Conservation (phyloP, 2,888 invertebrate genomes). For the Melipona bicolor region DNA sequence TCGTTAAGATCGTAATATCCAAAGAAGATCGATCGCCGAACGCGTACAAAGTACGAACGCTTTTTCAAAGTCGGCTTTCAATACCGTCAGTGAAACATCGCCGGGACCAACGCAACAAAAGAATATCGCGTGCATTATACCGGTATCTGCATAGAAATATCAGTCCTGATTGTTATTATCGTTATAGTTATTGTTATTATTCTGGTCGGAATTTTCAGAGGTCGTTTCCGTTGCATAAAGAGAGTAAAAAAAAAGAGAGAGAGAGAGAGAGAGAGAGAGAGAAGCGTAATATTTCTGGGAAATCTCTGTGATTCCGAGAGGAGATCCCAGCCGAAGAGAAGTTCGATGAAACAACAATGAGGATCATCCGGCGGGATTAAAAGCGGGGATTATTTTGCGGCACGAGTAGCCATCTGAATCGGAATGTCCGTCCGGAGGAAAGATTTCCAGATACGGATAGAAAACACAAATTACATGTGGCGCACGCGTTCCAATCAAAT, state of each 20-base stretch:
- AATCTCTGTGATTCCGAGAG: conserved; percentile 61
- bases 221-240: conserved; percentile 29
- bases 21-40: no score
- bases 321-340: conserved; percentile 56
- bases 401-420: conserved; percentile 58
- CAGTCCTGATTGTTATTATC: conserved; percentile 14
- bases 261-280: no score
- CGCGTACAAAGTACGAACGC: no score
- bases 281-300: conserved; percentile 66
- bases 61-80: background rate
- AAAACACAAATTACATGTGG: conserved; percentile 50
- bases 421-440: conserved; percentile 59
- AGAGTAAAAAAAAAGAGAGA: background rate
- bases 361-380: conserved; percentile 69
- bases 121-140: background rate
- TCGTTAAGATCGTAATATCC: no score
- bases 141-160: background rate
- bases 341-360: conserved; percentile 72
- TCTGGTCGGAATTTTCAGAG: conserved; percentile 45
- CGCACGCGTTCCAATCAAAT: conserved; percentile 42
- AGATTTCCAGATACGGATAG: conserved; percentile 44
- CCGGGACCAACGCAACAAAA: background rate
- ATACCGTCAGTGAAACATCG: background rate
- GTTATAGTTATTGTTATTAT: conserved; percentile 10
- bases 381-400: conserved; percentile 67